Base-by-base conservation (phyloP, 2,113 vertebrate species). In the Pangasianodon hypophthalmus region DNA sequence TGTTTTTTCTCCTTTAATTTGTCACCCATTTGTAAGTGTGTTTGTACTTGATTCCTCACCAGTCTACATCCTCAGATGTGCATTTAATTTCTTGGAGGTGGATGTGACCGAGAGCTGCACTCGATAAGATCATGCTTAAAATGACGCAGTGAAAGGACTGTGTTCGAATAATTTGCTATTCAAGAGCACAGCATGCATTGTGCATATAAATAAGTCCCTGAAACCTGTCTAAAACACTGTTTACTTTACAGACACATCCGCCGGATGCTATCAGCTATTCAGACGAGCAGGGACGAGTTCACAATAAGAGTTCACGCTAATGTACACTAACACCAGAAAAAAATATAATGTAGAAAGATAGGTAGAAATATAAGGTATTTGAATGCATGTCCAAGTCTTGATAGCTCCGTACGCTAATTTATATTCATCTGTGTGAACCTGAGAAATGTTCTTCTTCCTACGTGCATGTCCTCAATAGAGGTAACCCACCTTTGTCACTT, bases 401-500 rank as follows among this genome's bases (percentile, higher is more conserved):
- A 37, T 71, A 77, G 60, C 58, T 58, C 82, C 54, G 88, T 85
- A 88, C 32, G 44, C 52, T 85, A 73, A 88, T 85, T 73, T 77
- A 44, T 60, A 54, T 69, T 80, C 54, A 79, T 84, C 84, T n/a
- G 81, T 87, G 29, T 89, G 80, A 88, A 77, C 81, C 67, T 81
- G 48, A 77, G 84, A 89, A 71, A 85, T 90, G 86, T 87, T 87
- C 87, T 84, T 88, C 89, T 87, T 86, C 89, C 89, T 75, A 88
- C 84, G 84, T 83, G 85, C 84, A 87, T 88, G 83, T 88, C 86
- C 87, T 90, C 6, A 37, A 87, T 73, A 87, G 85, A 90, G 89
- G 85, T 88, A 89, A 41, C 88, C 69, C 90, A 89, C 91, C 87
- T 90, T 90, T 89, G 85, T 89, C 83, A 90, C 87, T 71, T 81